phyloP scores from a whole-genome alignment of 2,797 vertebrate species.

The Poeciliopsis turneri region DNA sequence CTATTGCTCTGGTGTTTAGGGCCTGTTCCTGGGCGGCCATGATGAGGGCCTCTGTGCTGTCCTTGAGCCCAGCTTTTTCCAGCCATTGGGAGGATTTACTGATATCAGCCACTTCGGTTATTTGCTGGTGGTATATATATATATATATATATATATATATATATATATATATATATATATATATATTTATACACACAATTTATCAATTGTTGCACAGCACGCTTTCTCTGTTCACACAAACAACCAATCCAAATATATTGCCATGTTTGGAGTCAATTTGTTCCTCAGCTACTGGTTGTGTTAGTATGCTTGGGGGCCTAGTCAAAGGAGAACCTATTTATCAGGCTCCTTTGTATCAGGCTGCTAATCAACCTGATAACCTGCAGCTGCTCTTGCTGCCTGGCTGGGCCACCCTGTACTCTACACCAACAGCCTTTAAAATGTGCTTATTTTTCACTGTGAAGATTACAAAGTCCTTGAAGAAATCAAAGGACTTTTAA shows the following conservation, averaged over 20 bases:
- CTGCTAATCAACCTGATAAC: constrained; percentile 68
- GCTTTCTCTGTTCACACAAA: constrained; percentile 9
- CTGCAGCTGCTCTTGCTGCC: constrained; percentile 56
- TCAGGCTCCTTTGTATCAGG: constrained; percentile 59
- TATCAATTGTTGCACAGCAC: neutral
- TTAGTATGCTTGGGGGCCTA: constrained; percentile 7
- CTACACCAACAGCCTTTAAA: constrained; percentile 28
- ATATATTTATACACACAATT: neutral
- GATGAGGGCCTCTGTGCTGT: too few relatives aligned
- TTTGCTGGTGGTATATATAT: too few relatives aligned
- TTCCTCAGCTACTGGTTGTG: constrained; percentile 3
- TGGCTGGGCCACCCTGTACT: constrained; percentile 41
- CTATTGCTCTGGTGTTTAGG: too few relatives aligned
- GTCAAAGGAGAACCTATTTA: constrained; percentile 44
- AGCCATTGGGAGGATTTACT: too few relatives aligned
- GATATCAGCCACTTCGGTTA: too few relatives aligned
- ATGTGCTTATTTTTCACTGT: constrained; percentile 25
- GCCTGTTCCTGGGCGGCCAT: too few relatives aligned
- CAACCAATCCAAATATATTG: constrained; percentile 9
- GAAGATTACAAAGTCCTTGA: constrained; percentile 30
- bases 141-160: too few relatives aligned
- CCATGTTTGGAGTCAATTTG: constrained; percentile 15
- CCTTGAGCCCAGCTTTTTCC: too few relatives aligned
- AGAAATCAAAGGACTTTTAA: constrained; percentile 23
- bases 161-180: too few relatives aligned